Evolutionary conservation across 2,797 vertebrate genomes (phyloP), one percentile per base, ranked within the genome.

Genomic region (Apogon hyalosoma): DNA sequence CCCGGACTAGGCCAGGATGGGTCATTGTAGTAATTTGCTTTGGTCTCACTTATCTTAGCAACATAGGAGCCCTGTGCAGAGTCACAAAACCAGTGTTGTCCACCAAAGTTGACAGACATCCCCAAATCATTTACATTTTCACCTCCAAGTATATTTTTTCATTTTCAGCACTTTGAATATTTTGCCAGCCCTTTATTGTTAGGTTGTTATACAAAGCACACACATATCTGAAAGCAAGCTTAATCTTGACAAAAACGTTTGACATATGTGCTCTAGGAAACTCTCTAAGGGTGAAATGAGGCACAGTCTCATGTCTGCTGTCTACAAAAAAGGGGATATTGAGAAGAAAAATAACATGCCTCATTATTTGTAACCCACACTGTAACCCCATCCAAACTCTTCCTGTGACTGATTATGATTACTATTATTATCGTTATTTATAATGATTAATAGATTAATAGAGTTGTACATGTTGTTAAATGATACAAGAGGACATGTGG

Each of bases 361-460:
- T 73, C 2, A 15, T 56, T 53, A 66, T 56, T 7, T 65, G 7
- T 36, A 68, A 63, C 28, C 57, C 54, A 64, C 24, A 31, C 38
- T 60, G 24, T 68, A 67, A 66, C 54, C 24, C 7, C n/a, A 45
- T 74, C 42, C 36, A 67, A 61, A 57, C 19, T 33, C 31, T 16
- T 53, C 49, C 28, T 49, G 31, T 6, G 43, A 33, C 72, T 77
- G 73, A 86, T 82, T 71, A 45, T 78, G 59, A 84, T 85, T 75
- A 54, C 48, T 49, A 13, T 53, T 63, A 81, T 85, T 75, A 83
- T 67, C 43, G 45, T 60, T 60, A 62, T 73, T 85, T 75, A 81
- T 69, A 40, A 48, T 60, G 55, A 62, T 73, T 81, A 77, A 79
- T 82, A 56, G 45, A 60, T 71, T 67, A 52, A 52, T 54, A 61